These are phyloP conservation scores for Poeciliopsis paucimaculata DNA, from an alignment of 2,797 vertebrate species.

Conservation along the genomic window DNA sequence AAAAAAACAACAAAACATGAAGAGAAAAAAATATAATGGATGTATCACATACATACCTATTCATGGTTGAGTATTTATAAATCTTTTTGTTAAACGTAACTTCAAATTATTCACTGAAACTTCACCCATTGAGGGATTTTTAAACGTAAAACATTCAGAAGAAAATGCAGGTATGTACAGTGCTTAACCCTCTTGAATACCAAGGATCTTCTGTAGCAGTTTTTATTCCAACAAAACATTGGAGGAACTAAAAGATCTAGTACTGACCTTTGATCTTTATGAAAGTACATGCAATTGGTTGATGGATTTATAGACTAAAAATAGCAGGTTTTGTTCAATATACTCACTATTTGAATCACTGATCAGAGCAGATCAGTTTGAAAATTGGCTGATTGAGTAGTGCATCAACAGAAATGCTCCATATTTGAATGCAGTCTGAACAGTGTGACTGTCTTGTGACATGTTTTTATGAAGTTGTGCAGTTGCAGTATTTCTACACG, in stretches of 20 bases:
- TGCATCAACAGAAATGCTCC: neutral
- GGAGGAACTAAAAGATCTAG: neutral
- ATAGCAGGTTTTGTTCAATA: neutral
- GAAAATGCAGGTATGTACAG: neutral
- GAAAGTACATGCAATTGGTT: neutral
- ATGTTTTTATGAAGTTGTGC: too few species aligned
- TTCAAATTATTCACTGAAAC: too few species aligned
- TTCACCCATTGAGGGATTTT: neutral
- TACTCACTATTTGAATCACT: neutral
- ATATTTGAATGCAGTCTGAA: neutral
- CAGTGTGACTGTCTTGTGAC: too few species aligned
- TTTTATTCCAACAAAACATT: neutral
- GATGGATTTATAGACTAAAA: neutral
- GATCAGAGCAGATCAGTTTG: neutral
- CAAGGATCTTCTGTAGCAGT: neutral
- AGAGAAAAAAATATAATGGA: neutral
- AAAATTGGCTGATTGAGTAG: neutral
- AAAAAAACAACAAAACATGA: neutral
- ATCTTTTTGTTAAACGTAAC: too few species aligned
- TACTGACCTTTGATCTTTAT: too few species aligned
- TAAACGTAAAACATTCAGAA: neutral
- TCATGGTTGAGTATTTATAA: too few species aligned
- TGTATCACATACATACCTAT: too few species aligned
- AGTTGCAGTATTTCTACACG: too few species aligned
- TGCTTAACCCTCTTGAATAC: too few species aligned